Evolutionary conservation across 2,888 invertebrate species (phyloP), one percentile per base, ranked within the genome.

Genomic region (Gibbula magus): DNA sequence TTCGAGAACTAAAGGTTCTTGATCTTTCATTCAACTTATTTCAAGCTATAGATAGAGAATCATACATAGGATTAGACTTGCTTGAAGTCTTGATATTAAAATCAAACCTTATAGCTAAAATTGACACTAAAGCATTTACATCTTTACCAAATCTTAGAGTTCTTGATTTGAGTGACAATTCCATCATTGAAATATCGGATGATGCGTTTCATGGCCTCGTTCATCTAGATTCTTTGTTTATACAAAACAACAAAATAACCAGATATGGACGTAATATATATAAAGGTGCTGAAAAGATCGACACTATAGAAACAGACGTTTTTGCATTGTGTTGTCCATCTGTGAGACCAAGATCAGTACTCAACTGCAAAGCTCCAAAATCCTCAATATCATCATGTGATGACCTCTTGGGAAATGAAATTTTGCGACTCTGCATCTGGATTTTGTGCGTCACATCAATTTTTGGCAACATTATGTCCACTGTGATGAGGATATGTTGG

Each of bases 331-430:
- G 80, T 53, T 83, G 79, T 51, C 53, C 76, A 13, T 75, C 76
- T 39, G 39, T 76, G 45, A 51, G 76, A 20, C 45, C 77, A 0
- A 20, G 22, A 25, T 8, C 56, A 22, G 56, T 39, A 0, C 32
- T 76, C 4, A 75, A 45, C 29, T 82, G 83, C 77, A 13, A 45
- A 22, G 45, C 84, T 61, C 79, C 83, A 75, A 81, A 85, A 35
- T 66, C 81, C 54, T 54, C 73, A 51, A 74, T 86, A 75, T 82
- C 84, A 20, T 85, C 86, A 16, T 86, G 87, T 78, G 79, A 78
- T 29, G 85, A 87, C 75, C 79, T 87, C 5, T 82, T 87, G 81
- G 77, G 80, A 25, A 78, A 83, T 45, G 67, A 80, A n/a, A 51
- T 77, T 32, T 78, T 85, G 20, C 54, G 82, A 56, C 61, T 76